These are phyloP conservation scores for Drosophila testacea DNA, from an alignment of 2,888 invertebrate species.

Conservation along the genomic window DNA sequence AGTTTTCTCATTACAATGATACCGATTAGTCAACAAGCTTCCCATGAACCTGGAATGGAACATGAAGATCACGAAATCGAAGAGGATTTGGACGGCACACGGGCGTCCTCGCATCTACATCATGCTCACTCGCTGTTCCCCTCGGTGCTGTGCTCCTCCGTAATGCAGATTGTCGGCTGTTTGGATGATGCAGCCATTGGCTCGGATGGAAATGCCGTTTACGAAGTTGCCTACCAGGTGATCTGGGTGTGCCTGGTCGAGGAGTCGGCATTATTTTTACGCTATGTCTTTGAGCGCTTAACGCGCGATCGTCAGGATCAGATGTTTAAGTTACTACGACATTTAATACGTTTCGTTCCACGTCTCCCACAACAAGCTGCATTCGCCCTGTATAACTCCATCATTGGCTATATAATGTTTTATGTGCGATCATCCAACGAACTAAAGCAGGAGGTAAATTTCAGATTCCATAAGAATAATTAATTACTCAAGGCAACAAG, in stretches of 20 bases:
- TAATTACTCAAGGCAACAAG: no score
- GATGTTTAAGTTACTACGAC: constrained; percentile 96
- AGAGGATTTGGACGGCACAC: constrained; percentile 89
- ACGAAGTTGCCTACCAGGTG: constrained; percentile 97
- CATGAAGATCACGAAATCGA: constrained; percentile 94
- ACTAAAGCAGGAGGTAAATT: constrained; percentile 91
- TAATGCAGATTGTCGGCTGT: constrained; percentile 96
- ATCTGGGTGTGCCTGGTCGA: constrained; percentile 99
- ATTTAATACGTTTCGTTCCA: constrained; percentile 96
- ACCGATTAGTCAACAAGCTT: constrained; percentile 97
- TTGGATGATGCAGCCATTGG: constrained; percentile 98
- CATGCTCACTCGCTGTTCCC: constrained; percentile 98
- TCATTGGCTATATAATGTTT: constrained; percentile 99
- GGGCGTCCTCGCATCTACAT: constrained; percentile 93
- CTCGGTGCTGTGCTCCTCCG: constrained; percentile 97
- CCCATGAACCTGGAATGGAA: constrained; percentile 96
- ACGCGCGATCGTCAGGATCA: constrained; percentile 97
- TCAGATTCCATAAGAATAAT: no score
- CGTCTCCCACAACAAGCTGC: constrained; percentile 98
- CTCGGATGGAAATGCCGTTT: constrained; percentile 96
- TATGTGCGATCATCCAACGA: constrained; percentile 98
- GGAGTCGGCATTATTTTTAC: constrained; percentile 97
- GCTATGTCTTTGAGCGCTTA: constrained; percentile 97
- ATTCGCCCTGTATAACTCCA: constrained; percentile 98
- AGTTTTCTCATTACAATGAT: constrained; percentile 98